Conservation (phyloP, 2,888 invertebrate genomes). For the Drosophila hamatofila region DNA sequence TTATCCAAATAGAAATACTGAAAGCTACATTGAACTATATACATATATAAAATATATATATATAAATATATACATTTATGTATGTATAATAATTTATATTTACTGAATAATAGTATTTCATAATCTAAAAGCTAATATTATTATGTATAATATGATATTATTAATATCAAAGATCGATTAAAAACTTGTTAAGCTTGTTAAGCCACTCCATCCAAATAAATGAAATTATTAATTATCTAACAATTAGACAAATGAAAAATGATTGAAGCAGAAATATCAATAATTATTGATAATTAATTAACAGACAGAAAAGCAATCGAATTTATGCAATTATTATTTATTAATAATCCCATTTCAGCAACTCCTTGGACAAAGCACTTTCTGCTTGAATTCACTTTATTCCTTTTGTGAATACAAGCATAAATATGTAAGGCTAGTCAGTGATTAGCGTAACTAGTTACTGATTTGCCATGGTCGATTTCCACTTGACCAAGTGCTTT, state of each 20-base stretch:
- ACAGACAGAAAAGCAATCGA: background rate
- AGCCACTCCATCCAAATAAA: too few relatives aligned
- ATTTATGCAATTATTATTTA: background rate
- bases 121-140: background rate
- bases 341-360: background rate
- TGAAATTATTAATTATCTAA: background rate
- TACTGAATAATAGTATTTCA: background rate
- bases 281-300: background rate
- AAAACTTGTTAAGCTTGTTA: too few relatives aligned
- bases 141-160: too few relatives aligned
- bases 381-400: background rate
- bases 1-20: too few relatives aligned
- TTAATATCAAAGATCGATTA: too few relatives aligned
- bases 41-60: too few relatives aligned
- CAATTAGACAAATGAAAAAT: background rate
- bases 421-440: background rate
- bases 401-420: background rate
- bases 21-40: too few relatives aligned
- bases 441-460: background rate
- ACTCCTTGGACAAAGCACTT: background rate
- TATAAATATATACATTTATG: too few relatives aligned
- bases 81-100: too few relatives aligned
- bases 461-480: slow-evolving; percentile 4
- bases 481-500: slow-evolving; percentile 13
- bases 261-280: background rate